phyloP scores from a whole-genome alignment of 2,888 invertebrate genomes.

The Prenolepis imparis region DNA sequence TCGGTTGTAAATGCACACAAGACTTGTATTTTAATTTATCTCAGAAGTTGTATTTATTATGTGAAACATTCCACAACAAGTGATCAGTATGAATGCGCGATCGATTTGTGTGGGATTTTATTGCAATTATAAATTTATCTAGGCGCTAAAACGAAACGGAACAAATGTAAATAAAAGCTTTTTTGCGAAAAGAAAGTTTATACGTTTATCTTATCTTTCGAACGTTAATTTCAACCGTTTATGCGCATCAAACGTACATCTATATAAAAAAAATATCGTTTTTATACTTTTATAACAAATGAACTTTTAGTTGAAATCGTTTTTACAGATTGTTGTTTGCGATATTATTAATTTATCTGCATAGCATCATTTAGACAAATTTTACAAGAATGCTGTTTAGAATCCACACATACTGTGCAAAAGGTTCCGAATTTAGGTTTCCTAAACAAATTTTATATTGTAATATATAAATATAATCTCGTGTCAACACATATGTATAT shows the following conservation, averaged over 20 bases:
- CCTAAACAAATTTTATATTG: conserved; percentile 54
- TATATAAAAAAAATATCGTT: conserved; percentile 6
- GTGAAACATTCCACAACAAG: conserved; percentile 75
- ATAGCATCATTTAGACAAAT: conserved; percentile 16
- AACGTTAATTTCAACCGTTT: conserved; percentile 21
- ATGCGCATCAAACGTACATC: not conserved
- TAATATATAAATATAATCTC: conserved; percentile 55
- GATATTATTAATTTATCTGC: conserved; percentile 34
- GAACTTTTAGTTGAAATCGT: conserved; percentile 9
- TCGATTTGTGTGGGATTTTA: conserved; percentile 74
- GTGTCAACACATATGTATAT: conserved; percentile 38
- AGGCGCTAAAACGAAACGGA: conserved; percentile 71
- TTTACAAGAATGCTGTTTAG: conserved; percentile 3
- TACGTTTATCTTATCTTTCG: conserved; percentile 33
- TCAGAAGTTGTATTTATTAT: conserved; percentile 75
- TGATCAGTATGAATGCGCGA: conserved; percentile 70
- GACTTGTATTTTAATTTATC: conserved; percentile 74
- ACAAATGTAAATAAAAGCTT: conserved; percentile 78
- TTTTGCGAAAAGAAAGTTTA: conserved; percentile 71
- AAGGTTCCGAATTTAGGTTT: conserved; percentile 53
- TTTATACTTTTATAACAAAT: conserved; percentile 33
- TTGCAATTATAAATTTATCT: conserved; percentile 76
- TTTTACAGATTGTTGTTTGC: conserved; percentile 27
- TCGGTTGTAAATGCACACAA: conserved; percentile 75
- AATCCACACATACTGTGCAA: conserved; percentile 6